Evolutionary conservation across 2,113 vertebrate genomes (phyloP).

Genomic region (Corynorhinus townsendii): DNA sequence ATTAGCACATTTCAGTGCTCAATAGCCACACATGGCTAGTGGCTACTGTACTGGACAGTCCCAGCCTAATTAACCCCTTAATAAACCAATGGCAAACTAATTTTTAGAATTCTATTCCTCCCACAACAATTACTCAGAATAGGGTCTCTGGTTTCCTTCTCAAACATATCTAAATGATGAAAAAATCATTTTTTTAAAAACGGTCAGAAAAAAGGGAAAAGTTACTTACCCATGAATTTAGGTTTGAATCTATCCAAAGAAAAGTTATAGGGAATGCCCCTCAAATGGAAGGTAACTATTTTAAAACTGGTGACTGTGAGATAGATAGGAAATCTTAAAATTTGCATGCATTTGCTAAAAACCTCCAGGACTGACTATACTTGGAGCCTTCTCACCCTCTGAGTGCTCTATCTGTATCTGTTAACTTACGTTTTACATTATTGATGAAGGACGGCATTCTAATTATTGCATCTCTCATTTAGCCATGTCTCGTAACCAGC

Average conservation of each 20-base stretch:
- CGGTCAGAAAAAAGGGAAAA: not conserved
- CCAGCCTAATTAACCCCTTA: not conserved
- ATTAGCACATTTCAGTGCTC: not conserved
- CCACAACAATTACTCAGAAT: not conserved
- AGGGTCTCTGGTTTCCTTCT: not conserved
- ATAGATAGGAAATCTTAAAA: not conserved
- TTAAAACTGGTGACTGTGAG: not conserved
- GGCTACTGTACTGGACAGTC: not conserved
- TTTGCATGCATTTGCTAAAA: not conserved
- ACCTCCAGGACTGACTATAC: not conserved
- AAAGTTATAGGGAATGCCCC: not conserved
- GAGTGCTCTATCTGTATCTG: not conserved
- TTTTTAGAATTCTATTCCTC: constrained; percentile 12
- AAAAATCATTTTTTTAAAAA: not conserved
- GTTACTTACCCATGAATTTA: not conserved
- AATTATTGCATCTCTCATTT: not conserved
- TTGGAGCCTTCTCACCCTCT: not conserved
- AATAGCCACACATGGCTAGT: fast-evolving
- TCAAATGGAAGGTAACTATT: not conserved
- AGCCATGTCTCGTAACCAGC: not conserved
- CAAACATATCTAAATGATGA: not conserved
- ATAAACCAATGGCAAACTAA: not conserved
- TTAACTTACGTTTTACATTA: not conserved
- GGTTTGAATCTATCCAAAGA: not conserved
- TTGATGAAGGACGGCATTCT: not conserved